Conservation (phyloP, 1,140 invertebrate genomes). For the Drosophila grimshawi region DNA sequence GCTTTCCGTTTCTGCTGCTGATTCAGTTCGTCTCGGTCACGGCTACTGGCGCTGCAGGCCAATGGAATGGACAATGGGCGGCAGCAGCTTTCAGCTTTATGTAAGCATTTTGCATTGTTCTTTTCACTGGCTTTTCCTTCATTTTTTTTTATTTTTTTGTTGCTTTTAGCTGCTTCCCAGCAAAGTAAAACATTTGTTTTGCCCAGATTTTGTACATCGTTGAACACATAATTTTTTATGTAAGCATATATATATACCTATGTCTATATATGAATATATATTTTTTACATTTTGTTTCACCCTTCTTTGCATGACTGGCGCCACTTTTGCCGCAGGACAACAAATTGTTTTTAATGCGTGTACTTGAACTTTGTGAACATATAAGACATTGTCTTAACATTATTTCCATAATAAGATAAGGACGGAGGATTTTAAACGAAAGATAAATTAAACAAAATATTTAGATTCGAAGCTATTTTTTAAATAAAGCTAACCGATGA, state of each 20-base stretch:
- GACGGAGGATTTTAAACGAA: no score
- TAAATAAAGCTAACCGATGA: no score
- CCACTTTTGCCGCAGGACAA: constrained; percentile 54
- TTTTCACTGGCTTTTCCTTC: constrained; percentile 17
- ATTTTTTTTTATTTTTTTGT: constrained; percentile 28
- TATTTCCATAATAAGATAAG: background rate
- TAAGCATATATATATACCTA: constrained; percentile 21
- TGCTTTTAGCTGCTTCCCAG: constrained; percentile 52
- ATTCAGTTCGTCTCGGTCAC: constrained; percentile 41
- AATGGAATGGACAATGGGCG: constrained; percentile 48
- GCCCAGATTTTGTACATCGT: constrained; percentile 55
- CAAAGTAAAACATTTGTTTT: constrained; percentile 80
- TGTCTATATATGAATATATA: constrained; percentile 7
- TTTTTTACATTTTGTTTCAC: constrained; percentile 15
- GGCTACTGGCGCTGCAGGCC: constrained; percentile 74
- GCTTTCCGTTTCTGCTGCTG: constrained; percentile 26
- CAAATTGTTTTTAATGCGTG: constrained; percentile 52
- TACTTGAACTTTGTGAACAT: background rate
- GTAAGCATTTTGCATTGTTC: constrained; percentile 22
- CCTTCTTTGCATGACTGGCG: constrained; percentile 31
- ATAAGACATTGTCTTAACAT: background rate
- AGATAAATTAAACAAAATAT: no score
- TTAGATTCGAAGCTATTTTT: no score
- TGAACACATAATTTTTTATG: constrained; percentile 66
- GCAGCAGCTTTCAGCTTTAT: constrained; percentile 26